Evolutionary conservation across 2,797 vertebrate genomes (phyloP).

Genomic region (Spinus olivaceus): DNA sequence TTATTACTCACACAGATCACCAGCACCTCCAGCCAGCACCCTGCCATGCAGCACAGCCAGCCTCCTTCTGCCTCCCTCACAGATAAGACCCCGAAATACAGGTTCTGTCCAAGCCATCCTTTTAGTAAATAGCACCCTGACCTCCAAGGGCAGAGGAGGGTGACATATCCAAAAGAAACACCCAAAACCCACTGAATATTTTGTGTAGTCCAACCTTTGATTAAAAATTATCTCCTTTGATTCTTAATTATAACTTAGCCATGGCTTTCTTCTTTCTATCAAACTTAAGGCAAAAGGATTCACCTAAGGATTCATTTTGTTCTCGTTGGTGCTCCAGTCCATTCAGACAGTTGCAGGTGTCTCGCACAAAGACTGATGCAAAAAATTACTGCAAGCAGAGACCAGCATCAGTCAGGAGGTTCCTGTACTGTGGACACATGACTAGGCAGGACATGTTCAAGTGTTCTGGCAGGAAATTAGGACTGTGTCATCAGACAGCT

Average conservation of each 20-base stretch:
- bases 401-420: background rate
- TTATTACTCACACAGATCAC: background rate
- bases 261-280: background rate
- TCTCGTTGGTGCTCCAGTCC: background rate
- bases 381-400: background rate
- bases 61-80: background rate
- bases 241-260: background rate
- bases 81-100: background rate
- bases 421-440: background rate
- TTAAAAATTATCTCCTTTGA: background rate
- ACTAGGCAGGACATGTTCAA: background rate
- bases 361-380: background rate
- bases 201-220: background rate
- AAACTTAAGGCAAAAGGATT: background rate
- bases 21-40: background rate
- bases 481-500: background rate
- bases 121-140: background rate
- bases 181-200: background rate
- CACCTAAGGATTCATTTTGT: background rate
- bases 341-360: background rate
- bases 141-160: background rate
- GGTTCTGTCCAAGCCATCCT: background rate
- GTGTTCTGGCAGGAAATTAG: background rate
- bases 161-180: background rate
- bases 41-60: background rate